Evolutionary conservation across 1,140 invertebrate genomes (phyloP), one percentile per base, ranked within the genome.

Genomic region (Sinonovacula constricta): DNA sequence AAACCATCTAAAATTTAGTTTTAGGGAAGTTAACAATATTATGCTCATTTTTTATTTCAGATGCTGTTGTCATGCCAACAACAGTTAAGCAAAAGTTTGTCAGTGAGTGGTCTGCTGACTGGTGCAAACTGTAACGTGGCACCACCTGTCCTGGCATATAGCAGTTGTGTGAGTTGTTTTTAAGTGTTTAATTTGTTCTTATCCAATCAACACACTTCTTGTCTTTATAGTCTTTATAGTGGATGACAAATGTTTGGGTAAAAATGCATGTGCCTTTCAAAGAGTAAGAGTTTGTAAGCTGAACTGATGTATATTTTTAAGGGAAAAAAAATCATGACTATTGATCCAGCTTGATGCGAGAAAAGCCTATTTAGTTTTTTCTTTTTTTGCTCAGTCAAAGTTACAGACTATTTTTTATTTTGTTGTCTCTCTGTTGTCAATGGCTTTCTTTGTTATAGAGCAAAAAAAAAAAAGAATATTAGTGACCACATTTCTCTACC

Each of bases 101-200:
- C 30, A 3, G 10, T 60, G 5, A 10, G 7, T 49, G 18, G 18
- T 49, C 18, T 7, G 7, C 7, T 18, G 7, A 49, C 18, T 49
- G 12, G 12, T 12, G 12, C 24, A 14, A 5, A 5, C 12, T 56
- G 54, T 56, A 18, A 18, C 24, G 22, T 60, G 59, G 53, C 74
- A 69, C 45, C 63, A 45, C 31, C 57, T 34, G 49, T 65, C 1
- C 33, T 56, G 24, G 12, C 54, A 24, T 60, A 54, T 45, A 45
- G 31, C 12, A 30, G 39, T 15, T 10, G 34, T 18, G 33, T 39
- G 24, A 39, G 24, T n/a, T 56, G 14, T 7, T 56, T 56, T 7
- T 26, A 56, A n/a, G n/a, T n/a, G n/a, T n/a, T n/a, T n/a, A n/a
- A n/a, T n/a, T n/a, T n/a, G n/a, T n/a, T n/a, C n/a, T n/a, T n/a